Evolutionary conservation across 2,797 vertebrate species (phyloP).

Genomic region (Bryconaethiops microstoma): DNA sequence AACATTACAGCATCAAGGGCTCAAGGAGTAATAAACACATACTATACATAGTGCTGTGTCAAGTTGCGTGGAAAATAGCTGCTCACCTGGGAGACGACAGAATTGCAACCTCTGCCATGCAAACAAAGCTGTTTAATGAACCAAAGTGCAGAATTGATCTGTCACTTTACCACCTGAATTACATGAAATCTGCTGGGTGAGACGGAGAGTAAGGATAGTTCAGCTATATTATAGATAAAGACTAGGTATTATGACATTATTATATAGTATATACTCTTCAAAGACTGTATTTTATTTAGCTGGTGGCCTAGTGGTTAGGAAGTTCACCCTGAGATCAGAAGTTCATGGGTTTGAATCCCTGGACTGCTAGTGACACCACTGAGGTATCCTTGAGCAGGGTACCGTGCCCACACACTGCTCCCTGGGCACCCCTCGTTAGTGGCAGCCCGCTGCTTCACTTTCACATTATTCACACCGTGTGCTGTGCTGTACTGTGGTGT

Average conservation of each 20-base stretch:
- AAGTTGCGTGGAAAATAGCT: conserved; percentile 10
- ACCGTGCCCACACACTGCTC: too few relatives aligned
- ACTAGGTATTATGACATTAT: not conserved
- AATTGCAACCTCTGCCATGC: conserved; percentile 29
- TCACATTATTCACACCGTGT: too few relatives aligned
- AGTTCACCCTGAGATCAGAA: too few relatives aligned
- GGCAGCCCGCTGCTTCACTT: too few relatives aligned
- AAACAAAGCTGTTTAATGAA: conserved; percentile 50
- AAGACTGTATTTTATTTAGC: too few relatives aligned
- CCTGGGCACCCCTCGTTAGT: too few relatives aligned
- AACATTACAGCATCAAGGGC: not conserved
- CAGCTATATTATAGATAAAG: conserved; percentile 4
- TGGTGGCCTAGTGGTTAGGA: too few relatives aligned
- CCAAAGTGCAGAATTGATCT: conserved; percentile 44
- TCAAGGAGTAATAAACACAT: not conserved
- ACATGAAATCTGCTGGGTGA: conserved; percentile 9
- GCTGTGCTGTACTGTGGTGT: too few relatives aligned
- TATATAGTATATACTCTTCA: not conserved
- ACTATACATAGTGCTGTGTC: not conserved
- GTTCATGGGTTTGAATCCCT: too few relatives aligned
- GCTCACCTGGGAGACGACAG: conserved; percentile 9
- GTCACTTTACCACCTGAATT: conserved; percentile 30
- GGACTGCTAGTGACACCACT: too few relatives aligned
- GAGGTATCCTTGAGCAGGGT: too few relatives aligned
- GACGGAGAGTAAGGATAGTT: not conserved